These are phyloP conservation scores for Eulimnadia texana DNA, from an alignment of 1,140 invertebrate genomes.

Conservation along the genomic window DNA sequence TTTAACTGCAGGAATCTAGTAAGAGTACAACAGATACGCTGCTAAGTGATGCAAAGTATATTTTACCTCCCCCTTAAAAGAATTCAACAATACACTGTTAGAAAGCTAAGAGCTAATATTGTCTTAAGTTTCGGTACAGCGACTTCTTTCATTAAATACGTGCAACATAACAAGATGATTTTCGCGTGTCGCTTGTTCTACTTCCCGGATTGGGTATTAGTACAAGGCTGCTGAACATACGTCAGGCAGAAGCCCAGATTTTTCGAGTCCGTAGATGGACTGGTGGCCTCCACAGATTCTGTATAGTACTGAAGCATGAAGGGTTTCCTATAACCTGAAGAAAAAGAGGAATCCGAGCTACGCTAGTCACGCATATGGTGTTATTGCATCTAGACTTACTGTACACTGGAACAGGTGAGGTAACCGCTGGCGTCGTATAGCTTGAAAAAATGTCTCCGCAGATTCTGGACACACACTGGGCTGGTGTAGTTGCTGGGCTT, in stretches of 20 bases:
- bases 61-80: too few relatives aligned
- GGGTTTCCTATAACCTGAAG: constrained; percentile 4
- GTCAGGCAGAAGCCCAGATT: constrained; percentile 55
- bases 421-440: not conserved
- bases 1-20: too few relatives aligned
- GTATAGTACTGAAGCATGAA: constrained; percentile 5
- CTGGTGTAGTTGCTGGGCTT: too few relatives aligned
- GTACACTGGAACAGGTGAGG: not conserved
- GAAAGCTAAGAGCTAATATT: too few relatives aligned
- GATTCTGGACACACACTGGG: constrained; percentile 3
- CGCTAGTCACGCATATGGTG: not conserved
- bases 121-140: too few relatives aligned
- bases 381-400: not conserved
- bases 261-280: constrained; percentile 37
- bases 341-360: not conserved
- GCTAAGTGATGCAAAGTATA: too few relatives aligned
- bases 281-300: not conserved
- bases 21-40: too few relatives aligned
- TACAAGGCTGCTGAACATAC: constrained; percentile 53
- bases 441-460: not conserved
- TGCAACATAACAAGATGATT: too few relatives aligned
- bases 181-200: too few relatives aligned
- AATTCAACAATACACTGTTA: too few relatives aligned
- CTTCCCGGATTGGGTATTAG: too few relatives aligned
- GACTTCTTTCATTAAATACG: too few relatives aligned